Evolutionary conservation across 2,113 vertebrate species (phyloP), one percentile per base, ranked within the genome.

Genomic region (Columba janthina): DNA sequence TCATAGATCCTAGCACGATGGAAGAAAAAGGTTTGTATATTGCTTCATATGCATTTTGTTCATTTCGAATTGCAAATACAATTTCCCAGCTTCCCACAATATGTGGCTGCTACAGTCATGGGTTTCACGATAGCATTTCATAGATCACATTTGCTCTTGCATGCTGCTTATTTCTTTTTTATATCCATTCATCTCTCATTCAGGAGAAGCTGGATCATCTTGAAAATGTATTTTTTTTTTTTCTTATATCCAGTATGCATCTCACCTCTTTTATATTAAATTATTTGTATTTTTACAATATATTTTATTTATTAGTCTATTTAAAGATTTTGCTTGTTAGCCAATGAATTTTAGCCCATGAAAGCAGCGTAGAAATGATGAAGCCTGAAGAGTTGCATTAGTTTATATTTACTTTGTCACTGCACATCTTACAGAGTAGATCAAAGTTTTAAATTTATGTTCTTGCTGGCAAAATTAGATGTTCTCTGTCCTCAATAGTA

Each of bases 1-100:
- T 92, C 51, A 15, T 57, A 72, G 36, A 82, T 53, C 40, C n/a
- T 61, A 89, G 53, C 19, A 25, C 20, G 48, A 65, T 62, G 53
- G 53, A 54, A 91, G 50, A 74, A 81, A 75, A 50, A 77, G 17
- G 12, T 7, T 57, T 75, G 28, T 75, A 11, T 67, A 56, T 78
- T 74, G 40, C 62, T 76, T 85, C 74, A 65, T 78, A 54, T 78
- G 73, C 53, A 71, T 89, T 92, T 91, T 57, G 11, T 65, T 75
- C 66, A 31, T 85, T 92, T 93, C 75, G 70, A 95, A 92, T 75
- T 96, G 94, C 89, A 95, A 94, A 92, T 87, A 65, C 34, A 65
- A 34, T 75, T 94, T 94, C 31, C 61, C 70, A 78, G 36, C 44
- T 36, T 96, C 74, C 57, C 38, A 75, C 38, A 92, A 48, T n/a